Conservation (phyloP, 2,888 invertebrate species). For the Eudemis profundana region DNA sequence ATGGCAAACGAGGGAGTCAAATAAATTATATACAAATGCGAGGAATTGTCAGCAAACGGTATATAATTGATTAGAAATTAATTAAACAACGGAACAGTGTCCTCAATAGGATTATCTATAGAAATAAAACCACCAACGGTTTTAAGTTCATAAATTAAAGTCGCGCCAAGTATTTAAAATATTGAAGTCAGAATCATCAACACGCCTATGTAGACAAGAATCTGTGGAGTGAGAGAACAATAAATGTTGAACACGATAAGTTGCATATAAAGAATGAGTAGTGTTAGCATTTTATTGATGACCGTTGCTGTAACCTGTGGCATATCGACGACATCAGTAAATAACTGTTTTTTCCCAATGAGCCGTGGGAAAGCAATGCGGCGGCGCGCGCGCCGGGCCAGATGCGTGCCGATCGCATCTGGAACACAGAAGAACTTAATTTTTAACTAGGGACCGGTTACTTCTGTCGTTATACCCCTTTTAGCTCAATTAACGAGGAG, state of each 20-base stretch:
- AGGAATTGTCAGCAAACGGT: too few relatives aligned
- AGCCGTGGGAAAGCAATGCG: constrained; percentile 77
- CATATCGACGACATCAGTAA: constrained; percentile 48
- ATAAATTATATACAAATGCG: too few relatives aligned
- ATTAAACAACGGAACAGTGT: too few relatives aligned
- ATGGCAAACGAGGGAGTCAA: too few relatives aligned
- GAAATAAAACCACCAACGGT: too few relatives aligned
- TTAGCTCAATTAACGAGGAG: neutral
- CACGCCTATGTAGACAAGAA: neutral
- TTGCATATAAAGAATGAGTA: constrained; percentile 10
- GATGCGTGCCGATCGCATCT: constrained; percentile 64
- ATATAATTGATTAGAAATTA: too few relatives aligned
- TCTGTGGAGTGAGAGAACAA: neutral
- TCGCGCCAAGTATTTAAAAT: too few relatives aligned
- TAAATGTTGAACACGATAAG: neutral
- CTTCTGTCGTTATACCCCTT: constrained; percentile 16
- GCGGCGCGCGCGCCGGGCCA: constrained; percentile 52
- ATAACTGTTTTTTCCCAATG: constrained; percentile 60
- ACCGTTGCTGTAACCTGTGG: constrained; percentile 19
- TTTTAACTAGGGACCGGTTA: constrained; percentile 67
- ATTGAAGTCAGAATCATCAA: too few relatives aligned
- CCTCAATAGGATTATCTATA: too few relatives aligned
- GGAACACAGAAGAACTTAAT: constrained; percentile 67
- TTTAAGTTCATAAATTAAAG: too few relatives aligned
- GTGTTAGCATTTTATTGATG: constrained; percentile 18